A percentile compares a stretch with the other conserved stretches of the same genome.
Conservation (phyloP, 2,797 vertebrate genomes). For the Hippopotamyrus pictus region DNA sequence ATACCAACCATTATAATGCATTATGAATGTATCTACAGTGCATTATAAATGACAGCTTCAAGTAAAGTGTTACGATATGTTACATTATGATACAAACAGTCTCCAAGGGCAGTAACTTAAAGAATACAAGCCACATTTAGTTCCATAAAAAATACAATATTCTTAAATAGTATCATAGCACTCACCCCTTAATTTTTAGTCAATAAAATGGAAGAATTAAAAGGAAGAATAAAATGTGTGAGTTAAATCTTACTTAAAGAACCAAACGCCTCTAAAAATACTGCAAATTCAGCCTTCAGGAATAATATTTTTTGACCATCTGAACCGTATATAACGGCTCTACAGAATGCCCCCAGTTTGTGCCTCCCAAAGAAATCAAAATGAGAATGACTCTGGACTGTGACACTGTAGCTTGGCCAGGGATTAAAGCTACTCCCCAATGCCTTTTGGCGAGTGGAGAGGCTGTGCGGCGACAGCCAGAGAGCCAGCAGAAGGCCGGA, state of each 20-base stretch:
- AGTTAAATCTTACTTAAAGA: background rate
- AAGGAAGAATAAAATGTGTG: background rate
- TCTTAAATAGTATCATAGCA: background rate
- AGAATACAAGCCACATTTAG: background rate
- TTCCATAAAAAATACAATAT: background rate
- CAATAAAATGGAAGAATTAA: background rate
- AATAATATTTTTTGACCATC: background rate
- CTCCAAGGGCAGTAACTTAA: background rate
- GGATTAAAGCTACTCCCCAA: constrained; percentile 14
- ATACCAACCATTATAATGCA: background rate
- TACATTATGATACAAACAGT: background rate
- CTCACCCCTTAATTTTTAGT: background rate
- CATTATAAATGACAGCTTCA: background rate
- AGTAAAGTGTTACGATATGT: background rate
- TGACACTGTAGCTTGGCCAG: constrained; percentile 15
- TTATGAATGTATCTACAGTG: background rate
- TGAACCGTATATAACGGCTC: background rate
- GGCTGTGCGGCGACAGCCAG: background rate
- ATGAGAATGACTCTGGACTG: constrained; percentile 14
- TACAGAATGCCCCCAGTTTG: background rate
- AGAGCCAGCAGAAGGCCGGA: constrained; percentile 17
- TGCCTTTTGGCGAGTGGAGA: constrained; percentile 3
- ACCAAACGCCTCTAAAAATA: background rate
- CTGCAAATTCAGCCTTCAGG: background rate
- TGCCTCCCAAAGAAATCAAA: background rate